These are phyloP conservation scores for Teleogryllus occipitalis DNA, from an alignment of 1,140 invertebrate species.

Conservation along the genomic window DNA sequence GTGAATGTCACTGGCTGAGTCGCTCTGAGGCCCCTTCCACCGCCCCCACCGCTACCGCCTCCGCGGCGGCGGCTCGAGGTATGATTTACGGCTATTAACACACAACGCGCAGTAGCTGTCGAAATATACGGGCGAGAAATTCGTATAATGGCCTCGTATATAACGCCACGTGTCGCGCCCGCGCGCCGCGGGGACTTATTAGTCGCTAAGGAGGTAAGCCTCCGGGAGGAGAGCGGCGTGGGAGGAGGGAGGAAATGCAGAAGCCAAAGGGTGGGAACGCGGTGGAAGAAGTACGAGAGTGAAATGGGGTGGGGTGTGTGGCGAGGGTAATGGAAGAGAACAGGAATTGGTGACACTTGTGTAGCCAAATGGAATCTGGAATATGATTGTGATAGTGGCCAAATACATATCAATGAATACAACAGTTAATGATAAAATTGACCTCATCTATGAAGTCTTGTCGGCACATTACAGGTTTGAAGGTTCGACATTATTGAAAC, in stretches of 20 bases:
- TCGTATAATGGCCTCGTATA: not conserved
- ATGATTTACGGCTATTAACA: slow-evolving; percentile 5
- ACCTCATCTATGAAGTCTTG: too few species aligned
- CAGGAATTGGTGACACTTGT: too few species aligned
- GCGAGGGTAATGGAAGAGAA: too few species aligned
- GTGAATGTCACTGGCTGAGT: too few species aligned
- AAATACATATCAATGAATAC: too few species aligned
- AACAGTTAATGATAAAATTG: too few species aligned
- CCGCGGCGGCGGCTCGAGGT: too few species aligned
- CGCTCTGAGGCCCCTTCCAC: too few species aligned
- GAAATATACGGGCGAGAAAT: slow-evolving; percentile 4
- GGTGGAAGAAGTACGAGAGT: not conserved
- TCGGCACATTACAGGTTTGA: too few species aligned
- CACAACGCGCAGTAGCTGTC: not conserved
- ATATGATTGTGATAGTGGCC: too few species aligned
- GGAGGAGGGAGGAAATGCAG: not conserved
- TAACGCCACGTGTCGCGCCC: not conserved
- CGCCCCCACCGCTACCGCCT: not conserved
- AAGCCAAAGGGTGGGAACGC: not conserved
- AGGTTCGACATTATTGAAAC: too few species aligned
- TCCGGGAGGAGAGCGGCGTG: not conserved
- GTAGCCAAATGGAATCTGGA: too few species aligned
- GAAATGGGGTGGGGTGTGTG: not conserved
- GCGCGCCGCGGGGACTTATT: not conserved
- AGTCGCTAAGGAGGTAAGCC: not conserved